phyloP scores from a whole-genome alignment of 2,797 vertebrate genomes.

The Danio kyathit region DNA sequence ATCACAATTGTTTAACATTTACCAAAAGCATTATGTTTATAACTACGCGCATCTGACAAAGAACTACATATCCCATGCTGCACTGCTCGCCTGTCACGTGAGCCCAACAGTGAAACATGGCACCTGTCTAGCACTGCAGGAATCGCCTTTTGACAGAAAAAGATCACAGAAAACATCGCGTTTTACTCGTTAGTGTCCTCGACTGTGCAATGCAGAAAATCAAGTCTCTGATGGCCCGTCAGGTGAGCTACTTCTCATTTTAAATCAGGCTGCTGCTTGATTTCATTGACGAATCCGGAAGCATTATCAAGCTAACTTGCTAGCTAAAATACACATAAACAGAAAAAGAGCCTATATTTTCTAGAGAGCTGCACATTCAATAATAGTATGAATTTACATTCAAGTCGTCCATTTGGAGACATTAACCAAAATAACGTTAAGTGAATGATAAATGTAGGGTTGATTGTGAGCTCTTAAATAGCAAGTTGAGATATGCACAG shows the following conservation, averaged over 20 bases:
- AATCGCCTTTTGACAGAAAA: conserved; percentile 63
- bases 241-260: conserved; percentile 80
- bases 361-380: not conserved
- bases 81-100: conserved; percentile 79
- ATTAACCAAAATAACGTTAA: not conserved
- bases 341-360: not conserved
- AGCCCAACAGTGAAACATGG: conserved; percentile 82
- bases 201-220: conserved; percentile 92
- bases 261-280: not conserved
- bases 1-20: not conserved
- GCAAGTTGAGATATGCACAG: not conserved
- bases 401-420: not conserved
- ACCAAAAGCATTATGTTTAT: too few relatives aligned
- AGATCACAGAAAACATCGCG: conserved; percentile 1
- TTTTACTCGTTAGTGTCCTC: not conserved
- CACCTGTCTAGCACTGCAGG: conserved; percentile 72
- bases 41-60: not conserved
- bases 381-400: not conserved
- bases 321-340: conserved; percentile 64
- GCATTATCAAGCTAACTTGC: conserved; percentile 64
- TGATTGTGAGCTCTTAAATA: not conserved
- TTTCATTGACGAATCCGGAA: conserved; percentile 42
- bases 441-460: not conserved
- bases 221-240: conserved; percentile 95
- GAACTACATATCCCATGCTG: conserved; percentile 82